Evolutionary conservation across 1,140 invertebrate species (phyloP), one percentile per base, ranked within the genome.

Genomic region (Conopomorpha cramerella): DNA sequence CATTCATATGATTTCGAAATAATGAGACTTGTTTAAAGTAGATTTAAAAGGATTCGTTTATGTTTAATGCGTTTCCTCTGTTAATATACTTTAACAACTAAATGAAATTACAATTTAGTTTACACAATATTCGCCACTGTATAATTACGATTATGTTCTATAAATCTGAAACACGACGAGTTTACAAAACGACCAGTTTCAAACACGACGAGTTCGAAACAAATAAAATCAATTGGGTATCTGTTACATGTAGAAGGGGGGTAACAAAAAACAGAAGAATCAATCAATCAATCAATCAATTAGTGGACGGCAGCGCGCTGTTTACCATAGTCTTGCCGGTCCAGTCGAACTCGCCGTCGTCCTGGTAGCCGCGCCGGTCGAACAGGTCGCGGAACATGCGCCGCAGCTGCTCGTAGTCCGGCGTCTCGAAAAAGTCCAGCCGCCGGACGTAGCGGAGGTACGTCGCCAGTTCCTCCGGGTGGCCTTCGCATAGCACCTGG

Each of bases 371-470:
- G 78, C 92, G 91, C 58, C 90, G 87, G 54, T 96, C 92, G 80
- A 96, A 96, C 55, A 98, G 85, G 80, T 95, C 93, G 76, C 89
- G 88, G 81, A 99, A 98, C 63, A 98, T 84, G 78, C 93, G 93
- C 53, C 95, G 85, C 61, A 98, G 85, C 83, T 98, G 97, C 78
- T 98, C 96, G 81, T 99, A 99, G 78, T 99, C 96, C 16, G 98
- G 98, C 40, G 95, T 98, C 83, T 99, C 97, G 82, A 99, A 99
- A 82, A 99, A 99, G 79, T 99, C 96, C 63, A 99, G 83, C 68
- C 93, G 86, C 53, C 97, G 85, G 37, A 99, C 96, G 81, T 99
- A 99, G 51, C 94, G 87, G 48, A 99, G 83, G 79, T 99, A 99
- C 59, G 92, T 96, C 43, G 96, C 93, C 86, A 99, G 91, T 79